Conservation (phyloP, 2,888 invertebrate species). For the Pseudeuparius sepicola region DNA sequence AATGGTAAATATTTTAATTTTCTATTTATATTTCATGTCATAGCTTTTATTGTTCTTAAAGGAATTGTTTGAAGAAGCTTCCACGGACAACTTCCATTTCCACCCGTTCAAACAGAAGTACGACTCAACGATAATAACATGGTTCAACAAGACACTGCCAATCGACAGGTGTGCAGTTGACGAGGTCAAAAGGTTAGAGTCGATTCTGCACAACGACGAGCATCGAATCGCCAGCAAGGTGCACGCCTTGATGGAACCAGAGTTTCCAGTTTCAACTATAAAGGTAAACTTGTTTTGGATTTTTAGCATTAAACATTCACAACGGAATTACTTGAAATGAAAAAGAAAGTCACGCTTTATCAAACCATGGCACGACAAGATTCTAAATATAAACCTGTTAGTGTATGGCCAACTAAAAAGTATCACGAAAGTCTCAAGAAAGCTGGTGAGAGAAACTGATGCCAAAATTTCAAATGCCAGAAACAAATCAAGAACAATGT, state of each 20-base stretch:
- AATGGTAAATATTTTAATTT: conserved; percentile 29
- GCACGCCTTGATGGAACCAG: conserved; percentile 57
- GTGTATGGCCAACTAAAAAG: too few relatives aligned
- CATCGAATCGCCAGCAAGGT: conserved; percentile 47
- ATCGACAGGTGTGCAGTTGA: conserved; percentile 65
- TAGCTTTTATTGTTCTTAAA: conserved; percentile 33
- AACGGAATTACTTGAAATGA: too few relatives aligned
- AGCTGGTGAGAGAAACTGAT: too few relatives aligned
- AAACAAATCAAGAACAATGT: too few relatives aligned
- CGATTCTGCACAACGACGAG: conserved; percentile 51
- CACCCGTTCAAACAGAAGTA: conserved; percentile 54
- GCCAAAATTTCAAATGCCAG: too few relatives aligned
- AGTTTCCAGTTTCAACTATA: conserved; percentile 59
- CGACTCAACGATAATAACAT: conserved; percentile 57
- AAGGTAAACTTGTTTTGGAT: too few relatives aligned
- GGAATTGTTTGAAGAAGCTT: conserved; percentile 64
- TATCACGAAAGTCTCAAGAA: too few relatives aligned
- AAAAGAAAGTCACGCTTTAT: too few relatives aligned
- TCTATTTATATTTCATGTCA: too few relatives aligned
- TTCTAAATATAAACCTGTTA: too few relatives aligned
- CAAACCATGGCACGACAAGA: too few relatives aligned
- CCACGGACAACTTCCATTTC: conserved; percentile 63
- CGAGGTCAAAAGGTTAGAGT: conserved; percentile 62
- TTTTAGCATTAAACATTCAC: too few relatives aligned
- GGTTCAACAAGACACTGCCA: conserved; percentile 73